These are phyloP conservation scores for Apis dorsata DNA, from an alignment of 1,140 invertebrate genomes.

Conservation along the genomic window DNA sequence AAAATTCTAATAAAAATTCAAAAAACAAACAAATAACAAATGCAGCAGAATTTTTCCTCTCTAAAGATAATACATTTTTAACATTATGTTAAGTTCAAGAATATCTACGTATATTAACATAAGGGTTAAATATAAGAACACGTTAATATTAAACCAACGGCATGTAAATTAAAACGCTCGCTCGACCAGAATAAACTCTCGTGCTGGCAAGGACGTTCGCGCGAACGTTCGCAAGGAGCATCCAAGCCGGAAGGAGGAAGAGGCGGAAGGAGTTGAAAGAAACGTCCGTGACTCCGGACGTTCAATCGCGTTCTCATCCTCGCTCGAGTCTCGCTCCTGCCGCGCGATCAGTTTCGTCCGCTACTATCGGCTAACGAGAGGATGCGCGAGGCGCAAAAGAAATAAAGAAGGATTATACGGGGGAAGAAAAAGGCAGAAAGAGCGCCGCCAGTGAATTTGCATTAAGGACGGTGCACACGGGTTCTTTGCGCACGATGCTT, in stretches of 20 bases:
- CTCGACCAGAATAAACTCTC: neutral
- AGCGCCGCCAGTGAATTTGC: conserved; percentile 63
- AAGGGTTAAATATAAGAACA: too few relatives aligned
- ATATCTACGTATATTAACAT: too few relatives aligned
- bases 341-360: conserved; percentile 57
- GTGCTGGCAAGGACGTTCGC: conserved; percentile 13
- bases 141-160: too few relatives aligned
- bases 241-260: conserved; percentile 38
- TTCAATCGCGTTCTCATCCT: conserved; percentile 60
- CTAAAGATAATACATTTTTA: too few relatives aligned
- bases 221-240: conserved; percentile 22
- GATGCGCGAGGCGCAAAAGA: neutral
- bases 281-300: conserved; percentile 45
- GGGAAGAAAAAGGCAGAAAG: conserved; percentile 10
- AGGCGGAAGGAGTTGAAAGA: conserved; percentile 40
- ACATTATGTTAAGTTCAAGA: too few relatives aligned
- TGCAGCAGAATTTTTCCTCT: too few relatives aligned
- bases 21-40: too few relatives aligned
- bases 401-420: neutral
- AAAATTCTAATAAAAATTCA: too few relatives aligned
- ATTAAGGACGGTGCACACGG: conserved; percentile 58
- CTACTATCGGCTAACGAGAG: conserved; percentile 44
- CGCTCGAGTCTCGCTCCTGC: conserved; percentile 33
- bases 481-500: conserved; percentile 52
- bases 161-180: neutral